Evolutionary conservation across 2,113 vertebrate genomes (phyloP).

Genomic region (Hypocryptadius cinnamomeus): DNA sequence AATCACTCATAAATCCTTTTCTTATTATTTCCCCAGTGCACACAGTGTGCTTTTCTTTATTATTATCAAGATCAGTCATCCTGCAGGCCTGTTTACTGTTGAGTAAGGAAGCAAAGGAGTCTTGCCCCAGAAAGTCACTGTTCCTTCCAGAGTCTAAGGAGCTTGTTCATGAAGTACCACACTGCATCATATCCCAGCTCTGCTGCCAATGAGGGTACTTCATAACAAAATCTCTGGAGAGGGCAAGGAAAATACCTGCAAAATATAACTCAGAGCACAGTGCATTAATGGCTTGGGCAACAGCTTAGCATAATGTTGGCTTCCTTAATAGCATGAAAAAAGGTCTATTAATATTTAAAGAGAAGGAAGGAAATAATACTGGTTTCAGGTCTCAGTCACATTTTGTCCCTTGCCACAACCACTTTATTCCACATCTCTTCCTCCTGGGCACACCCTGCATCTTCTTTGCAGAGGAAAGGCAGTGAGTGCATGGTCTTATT

Average conservation of each 20-base stretch:
- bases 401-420: not conserved
- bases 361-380: not conserved
- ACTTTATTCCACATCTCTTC: not conserved
- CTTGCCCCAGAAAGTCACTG: not conserved
- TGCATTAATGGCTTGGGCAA: not conserved
- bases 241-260: not conserved
- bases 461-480: not conserved
- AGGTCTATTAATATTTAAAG: not conserved
- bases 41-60: not conserved
- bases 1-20: not conserved
- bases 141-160: not conserved
- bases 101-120: not conserved
- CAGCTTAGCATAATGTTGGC: not conserved
- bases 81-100: not conserved
- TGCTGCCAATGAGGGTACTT: not conserved
- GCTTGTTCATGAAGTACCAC: not conserved
- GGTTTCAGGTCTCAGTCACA: not conserved
- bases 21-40: not conserved
- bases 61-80: not conserved
- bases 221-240: not conserved
- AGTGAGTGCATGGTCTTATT: not conserved
- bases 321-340: not conserved
- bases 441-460: not conserved
- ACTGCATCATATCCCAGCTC: not conserved
- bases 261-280: not conserved